These are phyloP conservation scores for Martes martes DNA, from an alignment of 2,113 vertebrate genomes.

Conservation along the genomic window DNA sequence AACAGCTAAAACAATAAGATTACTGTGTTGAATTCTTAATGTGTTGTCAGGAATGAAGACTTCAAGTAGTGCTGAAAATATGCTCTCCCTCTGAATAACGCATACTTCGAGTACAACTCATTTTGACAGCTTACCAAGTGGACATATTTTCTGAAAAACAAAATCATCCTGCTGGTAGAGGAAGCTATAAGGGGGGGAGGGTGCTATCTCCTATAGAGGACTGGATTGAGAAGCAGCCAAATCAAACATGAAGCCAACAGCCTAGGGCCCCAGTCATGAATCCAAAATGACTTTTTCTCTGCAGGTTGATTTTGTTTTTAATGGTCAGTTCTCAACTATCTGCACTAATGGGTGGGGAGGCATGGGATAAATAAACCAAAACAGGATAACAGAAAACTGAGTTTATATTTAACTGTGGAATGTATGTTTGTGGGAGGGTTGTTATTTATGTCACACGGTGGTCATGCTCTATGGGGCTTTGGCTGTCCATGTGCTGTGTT, in stretches of 20 bases:
- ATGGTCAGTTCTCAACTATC: constrained; percentile 7
- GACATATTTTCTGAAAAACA: constrained; percentile 46
- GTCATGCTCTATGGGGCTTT: background rate
- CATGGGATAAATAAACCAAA: background rate
- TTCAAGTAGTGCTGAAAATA: constrained; percentile 42
- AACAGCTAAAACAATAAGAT: constrained; percentile 69
- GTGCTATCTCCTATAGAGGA: background rate
- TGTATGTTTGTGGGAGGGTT: background rate
- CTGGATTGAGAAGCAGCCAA: constrained; percentile 24
- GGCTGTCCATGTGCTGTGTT: background rate
- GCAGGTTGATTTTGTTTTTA: constrained; percentile 43
- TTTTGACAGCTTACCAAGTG: constrained; percentile 46
- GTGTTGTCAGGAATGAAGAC: constrained; percentile 51
- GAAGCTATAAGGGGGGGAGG: background rate
- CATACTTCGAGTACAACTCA: constrained; percentile 57
- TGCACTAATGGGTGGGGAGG: background rate
- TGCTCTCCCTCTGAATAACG: constrained; percentile 47
- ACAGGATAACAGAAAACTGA: constrained; percentile 33
- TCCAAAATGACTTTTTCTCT: constrained; percentile 47
- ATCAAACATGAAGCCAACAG: background rate
- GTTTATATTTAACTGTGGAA: background rate
- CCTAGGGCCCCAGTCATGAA: background rate
- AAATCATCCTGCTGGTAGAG: background rate
- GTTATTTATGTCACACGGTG: background rate
- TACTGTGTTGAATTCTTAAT: constrained; percentile 31